Evolutionary conservation across 2,113 vertebrate genomes (phyloP).

Genomic region (Pristiophorus japonicus): DNA sequence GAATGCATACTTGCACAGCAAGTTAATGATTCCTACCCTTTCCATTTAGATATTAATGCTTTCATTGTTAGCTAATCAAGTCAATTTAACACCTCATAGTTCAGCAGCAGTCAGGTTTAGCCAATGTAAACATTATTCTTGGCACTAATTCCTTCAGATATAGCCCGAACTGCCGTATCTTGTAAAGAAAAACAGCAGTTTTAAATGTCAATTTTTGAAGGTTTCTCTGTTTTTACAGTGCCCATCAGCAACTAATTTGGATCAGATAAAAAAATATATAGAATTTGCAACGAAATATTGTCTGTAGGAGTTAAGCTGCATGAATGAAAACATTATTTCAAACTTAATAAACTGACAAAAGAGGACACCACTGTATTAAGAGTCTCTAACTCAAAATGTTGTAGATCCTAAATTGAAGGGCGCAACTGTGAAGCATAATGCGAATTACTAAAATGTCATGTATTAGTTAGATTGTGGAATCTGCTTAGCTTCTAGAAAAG

Average conservation of each 20-base stretch:
- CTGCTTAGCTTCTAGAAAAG: neutral
- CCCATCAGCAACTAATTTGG: neutral
- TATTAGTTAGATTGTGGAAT: neutral
- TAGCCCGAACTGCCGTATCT: neutral
- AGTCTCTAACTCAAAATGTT: neutral
- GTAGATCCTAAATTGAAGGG: neutral
- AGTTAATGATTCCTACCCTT: too few relatives aligned
- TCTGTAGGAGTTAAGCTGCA: neutral
- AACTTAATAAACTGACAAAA: neutral
- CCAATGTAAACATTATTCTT: neutral
- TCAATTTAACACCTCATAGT: neutral
- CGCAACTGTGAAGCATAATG: neutral
- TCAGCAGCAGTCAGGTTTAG: neutral
- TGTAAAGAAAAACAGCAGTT: neutral
- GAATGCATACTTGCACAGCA: too few relatives aligned
- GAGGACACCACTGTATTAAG: neutral
- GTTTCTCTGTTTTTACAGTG: neutral
- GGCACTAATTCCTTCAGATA: neutral
- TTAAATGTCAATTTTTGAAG: neutral
- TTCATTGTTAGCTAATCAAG: neutral
- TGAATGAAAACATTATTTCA: neutral
- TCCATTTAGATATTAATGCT: neutral
- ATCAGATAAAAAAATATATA: neutral
- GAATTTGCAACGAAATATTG: neutral
- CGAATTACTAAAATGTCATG: neutral